A percentile compares a stretch with the other conserved stretches of the same genome.
Conservation (phyloP, 2,797 vertebrate genomes). For the Trichosurus vulpecula region DNA sequence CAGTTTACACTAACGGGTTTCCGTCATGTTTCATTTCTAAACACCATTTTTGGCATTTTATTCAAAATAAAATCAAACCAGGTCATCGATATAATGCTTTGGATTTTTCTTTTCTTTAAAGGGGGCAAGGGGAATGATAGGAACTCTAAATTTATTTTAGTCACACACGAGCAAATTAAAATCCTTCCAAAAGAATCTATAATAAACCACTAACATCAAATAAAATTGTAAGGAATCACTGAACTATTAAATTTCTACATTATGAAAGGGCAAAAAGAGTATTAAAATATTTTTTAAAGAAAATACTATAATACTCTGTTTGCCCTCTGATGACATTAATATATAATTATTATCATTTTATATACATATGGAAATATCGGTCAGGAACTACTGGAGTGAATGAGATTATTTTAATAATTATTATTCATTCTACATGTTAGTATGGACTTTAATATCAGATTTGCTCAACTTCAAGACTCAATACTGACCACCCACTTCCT, state of each 20-base stretch:
- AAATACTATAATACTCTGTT: neutral
- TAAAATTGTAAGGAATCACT: slow-evolving; percentile 40
- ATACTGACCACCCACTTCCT: neutral
- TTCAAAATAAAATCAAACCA: slow-evolving; percentile 79
- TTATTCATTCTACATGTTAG: neutral
- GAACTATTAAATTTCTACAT: slow-evolving; percentile 31
- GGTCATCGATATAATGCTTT: slow-evolving; percentile 59
- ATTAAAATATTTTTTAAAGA: slow-evolving; percentile 39
- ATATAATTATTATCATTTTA: neutral
- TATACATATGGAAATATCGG: neutral
- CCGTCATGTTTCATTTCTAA: slow-evolving; percentile 80
- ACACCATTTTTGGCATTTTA: slow-evolving; percentile 78
- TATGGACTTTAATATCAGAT: neutral
- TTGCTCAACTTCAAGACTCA: neutral
- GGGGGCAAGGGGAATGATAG: slow-evolving; percentile 56
- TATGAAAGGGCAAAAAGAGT: slow-evolving; percentile 10
- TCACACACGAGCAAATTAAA: slow-evolving; percentile 63
- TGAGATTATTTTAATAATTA: neutral
- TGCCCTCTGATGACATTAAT: neutral
- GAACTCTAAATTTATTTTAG: slow-evolving; percentile 70
- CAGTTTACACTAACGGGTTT: slow-evolving; percentile 80
- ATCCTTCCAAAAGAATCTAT: slow-evolving; percentile 18
- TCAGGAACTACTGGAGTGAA: neutral
- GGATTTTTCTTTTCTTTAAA: slow-evolving; percentile 45
- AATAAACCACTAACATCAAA: slow-evolving; percentile 56